Evolutionary conservation across 2,888 invertebrate genomes (phyloP).

Genomic region (Lordiphosa andalusiaca): DNA sequence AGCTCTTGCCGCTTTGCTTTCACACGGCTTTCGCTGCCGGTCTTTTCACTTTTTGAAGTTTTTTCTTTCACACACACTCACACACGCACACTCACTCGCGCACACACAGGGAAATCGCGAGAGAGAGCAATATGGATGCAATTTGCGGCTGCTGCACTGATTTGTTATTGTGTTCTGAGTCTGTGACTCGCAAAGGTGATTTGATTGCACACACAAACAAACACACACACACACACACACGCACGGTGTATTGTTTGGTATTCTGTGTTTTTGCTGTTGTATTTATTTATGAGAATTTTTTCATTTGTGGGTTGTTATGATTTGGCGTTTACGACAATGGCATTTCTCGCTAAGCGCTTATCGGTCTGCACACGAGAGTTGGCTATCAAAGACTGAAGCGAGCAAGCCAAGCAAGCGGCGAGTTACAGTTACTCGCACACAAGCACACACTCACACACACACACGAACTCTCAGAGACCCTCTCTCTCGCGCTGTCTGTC

Average conservation of each 20-base stretch:
- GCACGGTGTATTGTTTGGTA: neutral
- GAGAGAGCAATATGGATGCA: slow-evolving; percentile 62
- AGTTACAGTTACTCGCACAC: slow-evolving; percentile 66
- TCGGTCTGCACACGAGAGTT: slow-evolving; percentile 79
- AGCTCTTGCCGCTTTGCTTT: slow-evolving; percentile 45
- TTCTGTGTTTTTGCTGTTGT: slow-evolving; percentile 27
- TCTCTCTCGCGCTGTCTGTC: slow-evolving; percentile 20
- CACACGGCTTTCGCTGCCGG: slow-evolving; percentile 69
- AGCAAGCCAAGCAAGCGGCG: slow-evolving; percentile 29
- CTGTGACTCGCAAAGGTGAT: slow-evolving; percentile 8
- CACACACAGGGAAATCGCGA: slow-evolving; percentile 36
- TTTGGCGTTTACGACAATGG: slow-evolving; percentile 18
- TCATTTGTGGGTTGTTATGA: slow-evolving; percentile 27
- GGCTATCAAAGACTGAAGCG: slow-evolving; percentile 79
- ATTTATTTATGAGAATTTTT: slow-evolving; percentile 27
- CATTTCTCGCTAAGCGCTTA: slow-evolving; percentile 65
- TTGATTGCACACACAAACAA: slow-evolving; percentile 1
- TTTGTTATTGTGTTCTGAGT: slow-evolving; percentile 10
- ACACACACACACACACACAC: neutral
- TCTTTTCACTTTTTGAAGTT: slow-evolving; percentile 65
- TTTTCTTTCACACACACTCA: slow-evolving; percentile 33
- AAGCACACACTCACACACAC: too few relatives aligned
- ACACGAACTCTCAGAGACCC: too few relatives aligned
- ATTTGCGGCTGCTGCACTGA: slow-evolving; percentile 41
- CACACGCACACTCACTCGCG: slow-evolving; percentile 21